Evolutionary conservation across 2,888 invertebrate genomes (phyloP).

Genomic region (Glaucopsyche alexis): DNA sequence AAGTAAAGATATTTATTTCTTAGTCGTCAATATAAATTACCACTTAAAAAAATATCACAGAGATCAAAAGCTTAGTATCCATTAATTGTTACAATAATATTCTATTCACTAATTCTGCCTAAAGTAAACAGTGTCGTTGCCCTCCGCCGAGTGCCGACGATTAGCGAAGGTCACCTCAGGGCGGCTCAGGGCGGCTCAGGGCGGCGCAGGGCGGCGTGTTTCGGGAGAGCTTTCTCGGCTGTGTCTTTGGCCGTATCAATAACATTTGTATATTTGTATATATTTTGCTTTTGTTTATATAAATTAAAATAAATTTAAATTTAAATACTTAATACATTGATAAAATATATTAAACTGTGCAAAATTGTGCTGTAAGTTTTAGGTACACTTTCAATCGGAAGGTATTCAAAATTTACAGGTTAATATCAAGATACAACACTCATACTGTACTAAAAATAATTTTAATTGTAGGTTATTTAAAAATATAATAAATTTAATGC

Average conservation of each 20-base stretch:
- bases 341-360: too few relatives aligned
- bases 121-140: slow-evolving; percentile 11
- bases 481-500: too few relatives aligned
- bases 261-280: not conserved
- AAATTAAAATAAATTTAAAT: not conserved
- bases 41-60: not conserved
- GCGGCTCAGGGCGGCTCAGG: slow-evolving; percentile 1
- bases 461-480: too few relatives aligned
- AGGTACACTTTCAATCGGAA: too few relatives aligned
- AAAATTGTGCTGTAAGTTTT: too few relatives aligned
- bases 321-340: too few relatives aligned
- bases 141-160: not conserved
- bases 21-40: not conserved
- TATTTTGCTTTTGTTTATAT: not conserved
- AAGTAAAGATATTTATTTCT: not conserved
- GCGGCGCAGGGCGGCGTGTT: slow-evolving; percentile 8
- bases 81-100: not conserved
- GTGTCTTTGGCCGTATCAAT: not conserved
- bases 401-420: too few relatives aligned
- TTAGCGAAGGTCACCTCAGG: slow-evolving; percentile 3
- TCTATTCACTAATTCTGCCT: slow-evolving; percentile 6
- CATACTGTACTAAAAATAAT: too few relatives aligned
- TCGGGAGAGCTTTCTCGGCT: not conserved
- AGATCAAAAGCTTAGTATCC: not conserved
- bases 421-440: too few relatives aligned